These are phyloP conservation scores for Aphidius ervi DNA, from an alignment of 1,140 invertebrate species.

Conservation along the genomic window DNA sequence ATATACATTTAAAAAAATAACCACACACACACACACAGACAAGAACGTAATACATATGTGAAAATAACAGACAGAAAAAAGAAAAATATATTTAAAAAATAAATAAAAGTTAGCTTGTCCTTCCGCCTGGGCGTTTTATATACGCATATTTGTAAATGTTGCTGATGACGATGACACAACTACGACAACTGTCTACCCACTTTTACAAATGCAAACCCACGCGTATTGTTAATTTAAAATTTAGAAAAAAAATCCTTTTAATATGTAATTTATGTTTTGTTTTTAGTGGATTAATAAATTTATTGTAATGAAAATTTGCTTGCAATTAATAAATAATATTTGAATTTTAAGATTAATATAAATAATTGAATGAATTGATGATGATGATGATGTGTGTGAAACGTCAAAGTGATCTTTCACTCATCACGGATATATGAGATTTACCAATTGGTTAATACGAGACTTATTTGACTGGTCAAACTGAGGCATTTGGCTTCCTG, in stretches of 20 bases:
- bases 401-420: constrained; percentile 14
- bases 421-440: constrained; percentile 3
- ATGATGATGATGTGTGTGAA: neutral
- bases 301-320: too few relatives aligned
- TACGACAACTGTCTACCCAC: constrained; percentile 3
- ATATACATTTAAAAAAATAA: neutral
- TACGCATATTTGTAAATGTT: neutral
- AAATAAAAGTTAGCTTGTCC: constrained; percentile 14
- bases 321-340: too few relatives aligned
- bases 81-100: constrained; percentile 11
- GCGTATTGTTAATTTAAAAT: too few relatives aligned
- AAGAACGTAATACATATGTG: constrained; percentile 12
- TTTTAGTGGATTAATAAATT: too few relatives aligned
- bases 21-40: neutral
- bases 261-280: too few relatives aligned
- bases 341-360: too few relatives aligned
- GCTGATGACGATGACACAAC: constrained; percentile 3
- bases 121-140: constrained; percentile 40
- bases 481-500: constrained; percentile 32
- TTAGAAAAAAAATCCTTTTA: too few relatives aligned
- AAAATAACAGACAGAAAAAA: neutral
- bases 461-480: constrained; percentile 25
- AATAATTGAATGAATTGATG: too few relatives aligned
- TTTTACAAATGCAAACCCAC: neutral
- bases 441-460: constrained; percentile 36